These are phyloP conservation scores for Bombyx mandarina DNA, from an alignment of 1,140 invertebrate genomes.

Conservation along the genomic window DNA sequence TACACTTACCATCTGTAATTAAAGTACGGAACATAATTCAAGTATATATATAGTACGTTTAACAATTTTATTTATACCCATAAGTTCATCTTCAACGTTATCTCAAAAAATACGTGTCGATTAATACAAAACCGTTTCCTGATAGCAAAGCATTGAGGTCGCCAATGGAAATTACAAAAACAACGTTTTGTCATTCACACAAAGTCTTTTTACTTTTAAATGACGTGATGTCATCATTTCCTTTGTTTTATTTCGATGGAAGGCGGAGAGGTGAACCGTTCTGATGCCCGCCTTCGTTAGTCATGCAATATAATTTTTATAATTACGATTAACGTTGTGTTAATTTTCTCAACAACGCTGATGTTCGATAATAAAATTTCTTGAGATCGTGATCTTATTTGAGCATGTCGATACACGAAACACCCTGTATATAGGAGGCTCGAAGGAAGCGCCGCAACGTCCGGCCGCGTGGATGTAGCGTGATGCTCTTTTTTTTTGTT, in stretches of 20 bases:
- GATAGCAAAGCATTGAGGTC: conserved; percentile 16
- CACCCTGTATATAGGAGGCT: conserved; percentile 45
- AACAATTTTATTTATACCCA: background rate
- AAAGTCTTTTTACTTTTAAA: conserved; percentile 20
- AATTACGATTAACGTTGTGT: no score
- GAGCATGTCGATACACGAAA: conserved; percentile 5
- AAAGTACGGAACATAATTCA: no score
- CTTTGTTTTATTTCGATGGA: conserved; percentile 35
- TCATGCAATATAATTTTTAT: background rate
- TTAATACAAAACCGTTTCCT: background rate
- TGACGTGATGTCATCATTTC: conserved; percentile 39
- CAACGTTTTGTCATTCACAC: conserved; percentile 18
- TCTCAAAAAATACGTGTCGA: no score
- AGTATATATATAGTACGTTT: no score
- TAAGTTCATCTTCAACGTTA: no score
- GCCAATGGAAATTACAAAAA: conserved; percentile 20
- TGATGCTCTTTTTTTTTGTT: conserved; percentile 54
- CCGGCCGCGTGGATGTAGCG: conserved; percentile 68
- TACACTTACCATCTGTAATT: no score
- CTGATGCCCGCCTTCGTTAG: background rate
- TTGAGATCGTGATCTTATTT: no score
- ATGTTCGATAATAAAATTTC: no score
- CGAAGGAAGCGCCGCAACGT: conserved; percentile 69
- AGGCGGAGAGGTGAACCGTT: conserved; percentile 24
- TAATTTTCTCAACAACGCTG: no score